Percentiles rank a stretch among this genome's conserved stretches.
Evolutionary conservation across 2,113 vertebrate genomes (phyloP).

Genomic region (Pteronura brasiliensis): DNA sequence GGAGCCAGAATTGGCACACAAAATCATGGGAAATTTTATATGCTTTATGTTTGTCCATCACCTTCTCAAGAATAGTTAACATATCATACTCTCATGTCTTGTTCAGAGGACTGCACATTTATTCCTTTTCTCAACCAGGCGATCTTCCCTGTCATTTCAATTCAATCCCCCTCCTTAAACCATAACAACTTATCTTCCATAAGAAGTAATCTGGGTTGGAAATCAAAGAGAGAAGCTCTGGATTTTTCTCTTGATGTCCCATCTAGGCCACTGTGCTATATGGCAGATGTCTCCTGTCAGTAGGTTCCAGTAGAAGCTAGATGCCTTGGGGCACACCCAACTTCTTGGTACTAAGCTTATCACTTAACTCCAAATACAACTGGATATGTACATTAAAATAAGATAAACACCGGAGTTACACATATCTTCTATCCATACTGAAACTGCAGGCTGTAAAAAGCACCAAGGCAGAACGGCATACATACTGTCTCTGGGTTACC

Average conservation of each 20-base stretch:
- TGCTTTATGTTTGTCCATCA: background rate
- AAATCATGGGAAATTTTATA: background rate
- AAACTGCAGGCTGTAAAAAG: background rate
- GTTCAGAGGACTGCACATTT: background rate
- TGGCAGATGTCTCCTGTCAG: background rate
- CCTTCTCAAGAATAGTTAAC: background rate
- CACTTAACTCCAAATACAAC: background rate
- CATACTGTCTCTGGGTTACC: background rate
- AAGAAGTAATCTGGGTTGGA: background rate
- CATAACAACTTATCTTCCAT: background rate
- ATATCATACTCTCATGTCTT: background rate
- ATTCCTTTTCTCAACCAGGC: background rate
- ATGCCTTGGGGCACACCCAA: background rate
- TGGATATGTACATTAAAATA: background rate
- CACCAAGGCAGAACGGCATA: background rate
- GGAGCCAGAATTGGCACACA: background rate
- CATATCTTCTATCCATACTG: background rate
- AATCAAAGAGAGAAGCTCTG: background rate
- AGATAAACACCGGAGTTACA: background rate
- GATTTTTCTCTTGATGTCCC: background rate
- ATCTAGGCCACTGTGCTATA: background rate
- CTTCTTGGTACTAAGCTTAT: background rate
- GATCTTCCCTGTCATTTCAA: background rate
- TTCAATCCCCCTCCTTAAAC: background rate
- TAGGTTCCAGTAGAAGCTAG: background rate